These are phyloP conservation scores for Eulemur albifrons DNA, from an alignment of 2,797 vertebrate genomes.

Conservation along the genomic window DNA sequence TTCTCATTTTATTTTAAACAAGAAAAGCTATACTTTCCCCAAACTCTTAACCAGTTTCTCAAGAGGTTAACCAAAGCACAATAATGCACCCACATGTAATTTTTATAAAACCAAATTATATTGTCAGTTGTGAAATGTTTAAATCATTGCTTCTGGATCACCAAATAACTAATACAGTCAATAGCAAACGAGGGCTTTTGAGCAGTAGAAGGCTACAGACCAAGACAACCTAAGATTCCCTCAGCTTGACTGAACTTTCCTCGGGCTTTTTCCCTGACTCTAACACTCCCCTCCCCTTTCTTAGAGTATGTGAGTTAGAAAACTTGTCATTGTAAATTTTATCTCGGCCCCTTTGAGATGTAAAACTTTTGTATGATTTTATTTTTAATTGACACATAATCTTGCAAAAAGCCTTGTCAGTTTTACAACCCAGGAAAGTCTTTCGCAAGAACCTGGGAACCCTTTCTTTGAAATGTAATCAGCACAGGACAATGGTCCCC, in stretches of 20 bases:
- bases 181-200: neutral
- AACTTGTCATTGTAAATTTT: neutral
- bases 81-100: neutral
- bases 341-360: neutral
- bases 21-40: neutral
- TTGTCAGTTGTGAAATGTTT: neutral
- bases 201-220: neutral
- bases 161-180: neutral
- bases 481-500: neutral
- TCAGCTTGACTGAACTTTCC: neutral
- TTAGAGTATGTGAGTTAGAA: neutral
- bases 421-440: conserved; percentile 14
- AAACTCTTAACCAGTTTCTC: conserved; percentile 3
- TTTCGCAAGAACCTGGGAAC: neutral
- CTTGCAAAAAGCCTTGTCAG: neutral
- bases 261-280: neutral
- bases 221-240: neutral
- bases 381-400: neutral
- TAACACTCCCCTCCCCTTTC: neutral
- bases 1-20: conserved; percentile 1
- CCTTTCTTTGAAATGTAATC: neutral
- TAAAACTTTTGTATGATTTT: neutral
- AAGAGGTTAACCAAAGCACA: neutral
- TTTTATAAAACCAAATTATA: neutral
- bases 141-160: neutral